Conservation (phyloP, 2,888 invertebrate genomes). For the Andrena camellia region DNA sequence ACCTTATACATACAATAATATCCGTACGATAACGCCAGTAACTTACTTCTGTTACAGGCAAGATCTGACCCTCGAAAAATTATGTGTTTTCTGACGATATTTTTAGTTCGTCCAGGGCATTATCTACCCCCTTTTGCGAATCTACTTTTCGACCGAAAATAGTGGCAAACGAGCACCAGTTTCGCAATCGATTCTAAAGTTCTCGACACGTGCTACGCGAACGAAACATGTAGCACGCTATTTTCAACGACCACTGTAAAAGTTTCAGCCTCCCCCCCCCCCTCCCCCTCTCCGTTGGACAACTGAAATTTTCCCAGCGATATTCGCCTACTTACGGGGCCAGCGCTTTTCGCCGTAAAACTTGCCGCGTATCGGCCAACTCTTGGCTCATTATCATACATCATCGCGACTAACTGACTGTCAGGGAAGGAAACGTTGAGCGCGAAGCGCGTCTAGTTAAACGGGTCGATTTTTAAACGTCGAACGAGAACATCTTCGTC, state of each 20-base stretch:
- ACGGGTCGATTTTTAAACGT: neutral
- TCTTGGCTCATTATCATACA: conserved; percentile 27
- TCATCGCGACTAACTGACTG: conserved; percentile 17
- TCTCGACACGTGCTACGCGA: neutral
- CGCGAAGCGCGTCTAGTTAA: neutral
- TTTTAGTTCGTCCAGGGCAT: neutral
- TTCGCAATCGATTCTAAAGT: conserved; percentile 23
- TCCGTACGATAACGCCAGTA: no score
- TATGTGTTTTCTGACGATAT: neutral
- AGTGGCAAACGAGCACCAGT: neutral
- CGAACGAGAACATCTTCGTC: neutral
- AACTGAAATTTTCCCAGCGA: conserved; percentile 28
- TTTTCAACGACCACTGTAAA: conserved; percentile 23
- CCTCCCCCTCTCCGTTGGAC: neutral
- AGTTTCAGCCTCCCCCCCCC: conserved; percentile 6
- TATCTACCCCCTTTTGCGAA: neutral
- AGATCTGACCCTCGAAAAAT: no score
- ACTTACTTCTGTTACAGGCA: no score
- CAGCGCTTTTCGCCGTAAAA: neutral
- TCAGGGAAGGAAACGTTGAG: conserved; percentile 1
- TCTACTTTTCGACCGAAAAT: conserved; percentile 6
- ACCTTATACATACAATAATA: no score
- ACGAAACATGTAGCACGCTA: conserved; percentile 18
- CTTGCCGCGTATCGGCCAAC: conserved; percentile 15
- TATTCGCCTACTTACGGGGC: conserved; percentile 15